Conservation (phyloP, 1,140 invertebrate species). For the Zaprionus kolodkinae region DNA sequence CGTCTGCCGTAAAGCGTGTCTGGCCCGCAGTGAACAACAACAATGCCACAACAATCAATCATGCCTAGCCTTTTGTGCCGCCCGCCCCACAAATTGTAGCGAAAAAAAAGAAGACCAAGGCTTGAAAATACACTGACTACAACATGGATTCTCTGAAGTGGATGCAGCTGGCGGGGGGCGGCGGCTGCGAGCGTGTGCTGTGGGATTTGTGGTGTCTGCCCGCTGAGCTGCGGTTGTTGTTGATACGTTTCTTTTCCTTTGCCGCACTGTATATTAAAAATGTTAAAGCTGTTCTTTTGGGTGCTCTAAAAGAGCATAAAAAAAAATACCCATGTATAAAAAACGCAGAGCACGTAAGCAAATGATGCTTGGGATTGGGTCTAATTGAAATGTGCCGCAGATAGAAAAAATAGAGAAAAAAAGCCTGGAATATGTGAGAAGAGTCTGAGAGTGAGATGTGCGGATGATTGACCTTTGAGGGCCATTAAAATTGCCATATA, state of each 20-base stretch:
- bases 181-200: background rate
- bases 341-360: constrained; percentile 6
- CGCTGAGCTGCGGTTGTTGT: background rate
- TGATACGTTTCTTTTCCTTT: background rate
- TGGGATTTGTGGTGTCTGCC: constrained; percentile 1
- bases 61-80: constrained; percentile 56
- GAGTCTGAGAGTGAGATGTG: background rate
- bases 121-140: constrained; percentile 45
- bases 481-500: background rate
- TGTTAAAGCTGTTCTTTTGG: constrained; percentile 4
- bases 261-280: constrained; percentile 11
- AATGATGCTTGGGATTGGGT: constrained; percentile 1
- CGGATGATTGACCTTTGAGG: background rate
- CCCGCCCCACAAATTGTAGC: constrained; percentile 51
- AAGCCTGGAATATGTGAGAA: background rate
- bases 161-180: too few species aligned
- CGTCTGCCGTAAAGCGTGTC: background rate
- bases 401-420: background rate
- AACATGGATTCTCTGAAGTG: constrained; percentile 1
- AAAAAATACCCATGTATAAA: background rate
- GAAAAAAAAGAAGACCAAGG: constrained; percentile 49
- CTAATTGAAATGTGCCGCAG: constrained; percentile 3
- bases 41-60: constrained; percentile 71
- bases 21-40: constrained; percentile 25
- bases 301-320: constrained; percentile 1